Evolutionary conservation across 2,888 invertebrate species (phyloP), one percentile per base, ranked within the genome.

Genomic region (Hyposoter dolosus): DNA sequence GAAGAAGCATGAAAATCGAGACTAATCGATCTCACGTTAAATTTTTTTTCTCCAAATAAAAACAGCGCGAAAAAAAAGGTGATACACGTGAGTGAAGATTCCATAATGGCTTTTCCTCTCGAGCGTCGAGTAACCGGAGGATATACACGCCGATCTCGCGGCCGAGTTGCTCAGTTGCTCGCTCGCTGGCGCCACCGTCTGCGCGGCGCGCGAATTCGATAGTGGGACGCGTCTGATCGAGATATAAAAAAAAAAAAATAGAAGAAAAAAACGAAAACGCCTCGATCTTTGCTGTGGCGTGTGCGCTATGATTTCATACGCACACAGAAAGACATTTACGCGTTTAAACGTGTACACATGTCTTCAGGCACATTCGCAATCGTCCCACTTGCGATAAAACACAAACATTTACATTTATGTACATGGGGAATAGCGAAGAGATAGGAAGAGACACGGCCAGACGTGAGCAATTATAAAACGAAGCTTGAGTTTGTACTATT

Each of bases 351-450:
- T 72, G 19, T 10, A 35, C 32, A 35, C 32, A 19, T 47, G 75
- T 60, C 60, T 56, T 15, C 19, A 28, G 60, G 15, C 45, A 68
- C 50, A 69, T 82, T 75, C 78, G 78, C 79, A 82, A 47, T 66
- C 87, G 80, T 87, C 84, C 84, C 84, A 86, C 86, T 86, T 83
- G 77, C 74, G 83, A 85, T 84, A 83, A 85, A 83, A 84, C 45
- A 45, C 17, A 72, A 63, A 43, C 76, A 76, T 76, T 76, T 65
- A 71, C 75, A 71, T 76, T 80, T 72, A 40, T 56, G 12, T 45
- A 45, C 9, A 69, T 50, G 40, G 28, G 68, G 10, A 69, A 23
- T 45, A 43, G 40, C 66, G 32, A 45, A 56, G 15, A 19, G n/a
- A 32, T 50, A 53, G 43, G 43, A 60, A 60, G 66, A 35, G 35